Evolutionary conservation across 2,888 invertebrate species (phyloP), one percentile per base, ranked within the genome.

Genomic region (Nipponacmea schrenckii): DNA sequence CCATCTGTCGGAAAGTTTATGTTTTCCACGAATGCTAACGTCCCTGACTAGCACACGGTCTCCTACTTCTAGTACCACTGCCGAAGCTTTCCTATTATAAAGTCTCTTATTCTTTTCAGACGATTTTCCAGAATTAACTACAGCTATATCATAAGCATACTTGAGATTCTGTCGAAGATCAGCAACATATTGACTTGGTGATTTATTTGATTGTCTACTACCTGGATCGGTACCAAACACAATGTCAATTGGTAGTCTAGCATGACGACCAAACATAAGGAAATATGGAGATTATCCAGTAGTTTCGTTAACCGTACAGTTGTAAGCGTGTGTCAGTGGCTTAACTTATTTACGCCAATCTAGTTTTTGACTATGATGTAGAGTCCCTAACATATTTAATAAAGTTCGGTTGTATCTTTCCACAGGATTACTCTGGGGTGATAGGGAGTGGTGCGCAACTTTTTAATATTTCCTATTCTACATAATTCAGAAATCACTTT

Each of bases 391-490:
- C 71, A 77, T 74, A 44, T 63, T 62, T n/a, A 70, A 17, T 3
- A 77, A 50, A 3, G 69, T 77, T 14, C 73, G 45, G 64, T 78
- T 75, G 48, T 67, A 76, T 27, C 75, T 50, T 50, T 78, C 74
- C 24, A 67, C 62, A 14, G 74, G 77, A 69, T 76, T 79, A 15
- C 78, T 74, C 48, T 67, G 67, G 76, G 77, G 69, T 78, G 78
- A 39, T 76, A 77, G 20, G 72, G 68, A 48, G 74, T 71, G 0
- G 78, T 76, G 10, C 73, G 46, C 0, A 67, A 69, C 62, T 77
- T 78, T n/a, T 67, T 56, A 24, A 75, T 73, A 1, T 72, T 72
- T 12, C 46, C 48, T 14, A 74, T 56, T 3, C 50, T 14, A 56
- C 74, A 74, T 2, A 76, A 65, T 63, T 76, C 72, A 10, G 64